Percentiles rank a stretch among this genome's conserved stretches.
Conservation (phyloP, 2,888 invertebrate species). For the Eudemis profundana region DNA sequence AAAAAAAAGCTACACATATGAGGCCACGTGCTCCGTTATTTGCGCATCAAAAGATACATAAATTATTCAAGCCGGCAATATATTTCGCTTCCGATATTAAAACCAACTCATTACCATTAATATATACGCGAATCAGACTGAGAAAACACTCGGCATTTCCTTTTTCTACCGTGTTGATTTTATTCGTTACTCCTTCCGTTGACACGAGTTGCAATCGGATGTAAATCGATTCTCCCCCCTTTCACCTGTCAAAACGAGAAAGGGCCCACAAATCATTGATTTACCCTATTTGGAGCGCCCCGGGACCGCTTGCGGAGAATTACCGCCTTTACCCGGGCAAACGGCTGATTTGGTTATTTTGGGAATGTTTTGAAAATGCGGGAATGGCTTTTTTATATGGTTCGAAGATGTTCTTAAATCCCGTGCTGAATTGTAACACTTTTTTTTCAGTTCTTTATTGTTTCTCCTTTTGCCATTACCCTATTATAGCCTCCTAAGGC, state of each 20-base stretch:
- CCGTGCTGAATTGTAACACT: too few relatives aligned
- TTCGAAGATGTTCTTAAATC: too few relatives aligned
- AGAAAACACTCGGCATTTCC: conserved; percentile 23
- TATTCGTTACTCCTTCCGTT: conserved; percentile 18
- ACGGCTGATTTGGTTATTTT: conserved; percentile 25
- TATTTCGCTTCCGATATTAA: neutral
- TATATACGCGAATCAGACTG: conserved; percentile 6
- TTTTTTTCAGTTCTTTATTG: too few relatives aligned
- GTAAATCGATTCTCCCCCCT: conserved; percentile 42
- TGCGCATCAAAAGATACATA: too few relatives aligned
- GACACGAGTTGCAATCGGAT: conserved; percentile 40
- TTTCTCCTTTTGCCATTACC: too few relatives aligned
- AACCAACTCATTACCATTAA: neutral
- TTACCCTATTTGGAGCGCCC: conserved; percentile 31
- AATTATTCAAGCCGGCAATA: neutral
- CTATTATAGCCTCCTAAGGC: too few relatives aligned
- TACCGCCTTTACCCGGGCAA: conserved; percentile 12
- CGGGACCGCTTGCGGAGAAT: conserved; percentile 19
- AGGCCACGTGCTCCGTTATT: too few relatives aligned
- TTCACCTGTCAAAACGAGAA: conserved; percentile 41
- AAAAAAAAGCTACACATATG: too few relatives aligned
- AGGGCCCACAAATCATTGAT: conserved; percentile 43
- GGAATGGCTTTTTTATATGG: too few relatives aligned
- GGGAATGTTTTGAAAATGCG: conserved; percentile 13
- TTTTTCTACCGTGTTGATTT: conserved; percentile 21